Conservation (phyloP, 1,140 invertebrate genomes). For the Samia ricini region DNA sequence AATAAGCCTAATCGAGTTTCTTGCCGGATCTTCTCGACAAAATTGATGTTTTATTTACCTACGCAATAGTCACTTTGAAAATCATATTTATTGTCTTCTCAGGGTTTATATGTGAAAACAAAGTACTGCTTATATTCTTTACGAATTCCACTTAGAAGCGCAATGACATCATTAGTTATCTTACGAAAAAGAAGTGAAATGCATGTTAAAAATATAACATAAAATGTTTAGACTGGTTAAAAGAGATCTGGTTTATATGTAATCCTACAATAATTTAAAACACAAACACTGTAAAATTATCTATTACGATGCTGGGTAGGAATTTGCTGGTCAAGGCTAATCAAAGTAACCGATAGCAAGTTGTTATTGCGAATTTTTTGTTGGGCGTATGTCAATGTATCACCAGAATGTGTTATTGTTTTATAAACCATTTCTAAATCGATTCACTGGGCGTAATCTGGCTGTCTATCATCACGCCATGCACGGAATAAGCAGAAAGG, state of each 20-base stretch:
- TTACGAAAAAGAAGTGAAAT: background rate
- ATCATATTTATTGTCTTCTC: background rate
- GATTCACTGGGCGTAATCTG: no score
- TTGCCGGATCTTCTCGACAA: no score
- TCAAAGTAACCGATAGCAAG: background rate
- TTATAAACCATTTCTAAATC: background rate
- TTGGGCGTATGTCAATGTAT: background rate
- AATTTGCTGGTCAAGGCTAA: background rate
- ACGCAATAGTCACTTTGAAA: background rate
- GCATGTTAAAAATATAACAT: background rate
- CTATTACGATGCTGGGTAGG: background rate
- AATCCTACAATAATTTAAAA: background rate
- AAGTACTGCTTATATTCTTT: background rate
- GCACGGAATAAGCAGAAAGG: no score
- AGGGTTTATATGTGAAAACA: no score
- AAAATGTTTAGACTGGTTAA: slow-evolving; percentile 1
- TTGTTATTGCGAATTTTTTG: background rate
- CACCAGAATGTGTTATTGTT: background rate
- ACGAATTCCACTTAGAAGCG: background rate
- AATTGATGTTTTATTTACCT: no score
- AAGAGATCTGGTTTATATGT: background rate
- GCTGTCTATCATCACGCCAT: no score
- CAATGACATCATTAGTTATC: background rate
- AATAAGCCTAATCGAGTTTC: no score
- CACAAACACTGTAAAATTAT: background rate